Base-by-base conservation (phyloP, 2,113 vertebrate genomes). In the Oceanodroma tethys region DNA sequence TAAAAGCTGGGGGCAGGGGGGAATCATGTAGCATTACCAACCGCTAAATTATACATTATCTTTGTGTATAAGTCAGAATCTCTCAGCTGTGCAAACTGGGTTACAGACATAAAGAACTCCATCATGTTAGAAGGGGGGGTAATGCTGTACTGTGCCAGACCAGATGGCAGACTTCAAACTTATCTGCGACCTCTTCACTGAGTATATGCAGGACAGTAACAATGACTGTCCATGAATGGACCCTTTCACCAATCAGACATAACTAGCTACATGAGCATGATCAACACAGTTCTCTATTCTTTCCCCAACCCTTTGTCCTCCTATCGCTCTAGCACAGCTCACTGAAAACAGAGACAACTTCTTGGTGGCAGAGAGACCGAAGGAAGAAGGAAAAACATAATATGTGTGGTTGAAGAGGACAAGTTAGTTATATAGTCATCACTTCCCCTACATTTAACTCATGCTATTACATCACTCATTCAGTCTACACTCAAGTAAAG, bases 101-200 rank as follows among this genome's bases (percentile, higher is more conserved):
- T 93, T 96, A 93, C 53, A 83, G 43, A 85, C 67, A 62, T 30
- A 90, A 94, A 82, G 32, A 89, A n/a, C 43, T 40, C 65, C 3
- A 6, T 18, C 13, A 0, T 26, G 20, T 6, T 50, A 23, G 16
- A 53, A 55, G 26, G 34, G 13, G 21, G 30, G 8, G 19, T 52
- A 23, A 58, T 42, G 53, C 32, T 68, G 42, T 59, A 60, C 56
- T 70, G 14, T 68, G 81, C 67, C 90, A 92, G 80, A 94, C 74
- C 84, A 95, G 80, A 96, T 70, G 58, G 86, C 74, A 95, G 68
- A 68, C 91, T 78, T 90, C 76, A 93, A 81, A 81, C 10, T 86
- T 76, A 63, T 45, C 67, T 56, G 55, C 53, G 90, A 25, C 56
- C 38, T 55, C 66, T 75, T 74, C 81, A 56, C 13, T 32, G 27